Evolutionary conservation across 2,888 invertebrate genomes (phyloP), one percentile per base, ranked within the genome.

Genomic region (Prenolepis imparis): DNA sequence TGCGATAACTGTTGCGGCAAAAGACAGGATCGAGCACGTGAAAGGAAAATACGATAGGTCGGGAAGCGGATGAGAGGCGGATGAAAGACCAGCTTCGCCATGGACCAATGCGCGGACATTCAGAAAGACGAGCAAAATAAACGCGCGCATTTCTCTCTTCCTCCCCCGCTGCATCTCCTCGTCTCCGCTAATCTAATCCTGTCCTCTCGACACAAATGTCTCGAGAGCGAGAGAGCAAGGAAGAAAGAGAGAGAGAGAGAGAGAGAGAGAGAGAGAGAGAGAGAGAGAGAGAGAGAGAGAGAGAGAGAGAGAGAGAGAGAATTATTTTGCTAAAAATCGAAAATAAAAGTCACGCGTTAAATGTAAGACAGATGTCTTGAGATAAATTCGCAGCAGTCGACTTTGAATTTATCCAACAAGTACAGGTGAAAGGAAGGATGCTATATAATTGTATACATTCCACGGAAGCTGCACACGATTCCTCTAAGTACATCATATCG

Each of bases 1-100:
- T 44, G 86, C 74, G 84, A 86, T 87, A 88, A 89, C 87, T 85
- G 86, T 81, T 67, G 59, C 75, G 77, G 82, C 75, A 82, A 73
- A 75, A 77, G 70, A 64, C 59, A 66, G 66, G 70, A 81, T 81
- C 74, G 63, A 24, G 81, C 80, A 72, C 64, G 75, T 70, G 75
- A 84, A 81, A 81, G 74, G 75, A 72, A 84, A 84, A 85, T 81
- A 75, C 64, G 73, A 36, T 75, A 68, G 82, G 82, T 24, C 75
- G 82, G 61, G n/a, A 61, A 57, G 63, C 28, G 48, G 52, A 24
- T 39, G 73, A 80, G 68, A 80, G 68, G 57, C 61, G 83, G 28
- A 28, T 28, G 28, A 28, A 3, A 28, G 28, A 39, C 55, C 68
- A 72, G 48, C 59, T 36, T 44, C 70, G 70, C 84, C 73, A 48